Evolutionary conservation across 2,113 vertebrate genomes (phyloP), one percentile per base, ranked within the genome.

Genomic region (Pelobates fuscus): DNA sequence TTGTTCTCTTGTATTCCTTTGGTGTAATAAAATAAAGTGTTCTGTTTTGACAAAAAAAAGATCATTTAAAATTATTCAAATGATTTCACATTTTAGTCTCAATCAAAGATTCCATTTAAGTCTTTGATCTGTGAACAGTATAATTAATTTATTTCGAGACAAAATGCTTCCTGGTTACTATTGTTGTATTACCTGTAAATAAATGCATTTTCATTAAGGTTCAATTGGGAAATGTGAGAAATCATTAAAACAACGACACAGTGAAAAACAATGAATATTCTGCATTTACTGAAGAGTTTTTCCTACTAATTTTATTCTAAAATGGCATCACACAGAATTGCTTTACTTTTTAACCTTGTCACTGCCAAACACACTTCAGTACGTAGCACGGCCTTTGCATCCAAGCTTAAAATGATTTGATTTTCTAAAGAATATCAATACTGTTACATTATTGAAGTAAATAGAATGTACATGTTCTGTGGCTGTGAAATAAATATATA

Each of bases 211-310:
- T 72, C 70, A 72, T 72, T 72, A 72, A 63, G 61, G 60, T 58
- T 72, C 70, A 63, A 72, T 63, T 72, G 70, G 52, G 30, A 72
- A 44, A 72, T 49, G 70, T 72, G 70, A 72, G 70, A 72, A 63
- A 63, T 72, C 70, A 63, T 72, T 72, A 72, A 72, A 72, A 37
- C 70, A 25, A 63, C 27, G 15, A 60, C 59, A 46, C 59, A 24
- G 70, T 72, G 70, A 54, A 71, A 55, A 72, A 52, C 59, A 72
- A 72, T 72, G 70, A 72, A 63, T 72, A 72, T 72, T 72, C 70
- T 54, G 60, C 46, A 63, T 64, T 62, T 49, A 54, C 43, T 46
- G 25, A 63, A 52, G 27, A 23, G 17, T 25, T 41, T 17, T 26
- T 66, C 14, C 43, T 37, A 25, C 64, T 66, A 66, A 66, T 66